Percentiles rank a stretch among this genome's conserved stretches.
These are phyloP conservation scores for Standfussiana lucernea DNA, from an alignment of 2,888 invertebrate genomes.

Conservation along the genomic window DNA sequence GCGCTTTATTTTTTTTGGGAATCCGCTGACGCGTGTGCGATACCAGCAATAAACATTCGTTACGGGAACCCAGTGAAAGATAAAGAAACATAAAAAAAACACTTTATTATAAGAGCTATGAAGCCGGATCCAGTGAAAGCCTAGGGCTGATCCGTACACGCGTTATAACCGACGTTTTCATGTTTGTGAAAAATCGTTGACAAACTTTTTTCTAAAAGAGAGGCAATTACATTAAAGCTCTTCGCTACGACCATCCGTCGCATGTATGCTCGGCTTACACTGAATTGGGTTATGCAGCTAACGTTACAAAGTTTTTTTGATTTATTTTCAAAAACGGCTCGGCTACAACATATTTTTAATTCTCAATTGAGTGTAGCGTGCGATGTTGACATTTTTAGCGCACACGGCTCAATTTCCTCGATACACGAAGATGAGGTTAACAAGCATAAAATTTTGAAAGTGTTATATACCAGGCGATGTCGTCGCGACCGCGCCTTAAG, in stretches of 20 bases:
- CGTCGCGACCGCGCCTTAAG: slow-evolving; percentile 44
- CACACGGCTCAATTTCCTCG: slow-evolving; percentile 53
- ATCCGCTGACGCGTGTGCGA: slow-evolving; percentile 73
- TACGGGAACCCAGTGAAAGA: slow-evolving; percentile 66
- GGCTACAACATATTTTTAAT: slow-evolving; percentile 53
- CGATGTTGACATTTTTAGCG: slow-evolving; percentile 51
- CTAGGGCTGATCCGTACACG: slow-evolving; percentile 46
- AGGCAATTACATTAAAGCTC: slow-evolving; percentile 66
- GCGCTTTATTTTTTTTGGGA: slow-evolving; percentile 73
- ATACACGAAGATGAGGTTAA: slow-evolving; percentile 52
- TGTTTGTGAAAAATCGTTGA: slow-evolving; percentile 61
- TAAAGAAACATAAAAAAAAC: slow-evolving; percentile 66
- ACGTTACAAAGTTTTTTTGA: slow-evolving; percentile 63
- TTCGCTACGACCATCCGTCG: slow-evolving; percentile 65
- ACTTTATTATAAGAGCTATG: slow-evolving; percentile 62
- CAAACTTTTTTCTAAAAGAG: slow-evolving; percentile 66
- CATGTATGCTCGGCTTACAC: slow-evolving; percentile 73
- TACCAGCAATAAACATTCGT: slow-evolving; percentile 77
- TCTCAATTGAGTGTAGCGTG: slow-evolving; percentile 41
- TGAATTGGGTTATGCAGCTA: slow-evolving; percentile 72
- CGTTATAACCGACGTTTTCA: slow-evolving; percentile 52
- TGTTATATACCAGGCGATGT: slow-evolving; percentile 25
- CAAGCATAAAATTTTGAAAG: slow-evolving; percentile 65
- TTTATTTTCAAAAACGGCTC: slow-evolving; percentile 47
- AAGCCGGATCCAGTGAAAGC: slow-evolving; percentile 45